These are phyloP conservation scores for Nemurella pictetii DNA, from an alignment of 2,888 invertebrate genomes.

Conservation along the genomic window DNA sequence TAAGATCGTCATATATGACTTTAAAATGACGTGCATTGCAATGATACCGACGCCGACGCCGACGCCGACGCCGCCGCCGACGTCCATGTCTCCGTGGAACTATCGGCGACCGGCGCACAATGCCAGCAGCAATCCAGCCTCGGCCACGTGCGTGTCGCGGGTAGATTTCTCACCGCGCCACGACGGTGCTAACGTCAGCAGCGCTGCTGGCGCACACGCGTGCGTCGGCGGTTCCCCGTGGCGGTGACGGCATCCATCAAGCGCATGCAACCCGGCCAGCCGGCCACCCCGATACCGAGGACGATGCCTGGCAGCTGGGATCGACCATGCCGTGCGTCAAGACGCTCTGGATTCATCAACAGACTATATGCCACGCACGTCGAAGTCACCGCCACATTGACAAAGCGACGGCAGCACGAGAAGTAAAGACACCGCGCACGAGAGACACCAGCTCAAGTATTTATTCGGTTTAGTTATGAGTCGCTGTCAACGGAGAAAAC, in stretches of 20 bases:
- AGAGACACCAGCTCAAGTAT: no score
- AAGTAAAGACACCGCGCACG: neutral
- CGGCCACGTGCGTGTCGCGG: neutral
- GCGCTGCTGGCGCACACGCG: no score
- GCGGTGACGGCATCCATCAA: neutral
- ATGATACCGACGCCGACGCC: no score
- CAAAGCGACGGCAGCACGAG: neutral
- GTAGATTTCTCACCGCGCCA: neutral
- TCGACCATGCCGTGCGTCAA: neutral
- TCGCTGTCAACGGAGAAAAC: no score
- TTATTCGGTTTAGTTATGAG: no score
- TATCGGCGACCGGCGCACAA: neutral
- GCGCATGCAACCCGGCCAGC: neutral
- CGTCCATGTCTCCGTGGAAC: neutral
- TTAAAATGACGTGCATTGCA: no score
- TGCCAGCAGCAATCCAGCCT: neutral
- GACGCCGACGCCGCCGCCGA: no score
- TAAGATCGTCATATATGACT: no score
- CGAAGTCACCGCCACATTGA: neutral
- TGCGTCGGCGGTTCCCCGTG: neutral
- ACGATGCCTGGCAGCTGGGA: no score
- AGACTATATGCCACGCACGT: neutral
- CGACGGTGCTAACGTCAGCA: no score
- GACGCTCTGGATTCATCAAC: neutral
- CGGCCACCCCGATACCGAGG: no score